Evolutionary conservation across 2,797 vertebrate species (phyloP).

Genomic region (Melanotaenia trifasciata): DNA sequence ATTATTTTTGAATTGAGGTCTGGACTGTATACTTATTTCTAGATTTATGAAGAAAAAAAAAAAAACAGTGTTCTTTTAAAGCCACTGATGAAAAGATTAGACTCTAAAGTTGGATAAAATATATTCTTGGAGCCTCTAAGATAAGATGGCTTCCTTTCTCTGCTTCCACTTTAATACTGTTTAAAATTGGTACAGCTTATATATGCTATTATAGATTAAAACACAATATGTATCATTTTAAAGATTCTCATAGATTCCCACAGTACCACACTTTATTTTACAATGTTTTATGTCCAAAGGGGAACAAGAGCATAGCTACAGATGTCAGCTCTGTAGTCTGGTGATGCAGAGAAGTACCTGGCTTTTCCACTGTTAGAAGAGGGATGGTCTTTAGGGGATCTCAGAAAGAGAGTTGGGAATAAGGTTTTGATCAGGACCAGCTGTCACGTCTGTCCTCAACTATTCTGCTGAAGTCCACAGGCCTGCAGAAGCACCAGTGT

Average conservation of each 20-base stretch:
- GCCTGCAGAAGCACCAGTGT: conserved; percentile 52
- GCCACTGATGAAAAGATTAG: conserved; percentile 44
- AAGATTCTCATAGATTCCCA: conserved; percentile 59
- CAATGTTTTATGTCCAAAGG: conserved; percentile 68
- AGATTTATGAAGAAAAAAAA: conserved; percentile 32
- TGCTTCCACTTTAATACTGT: conserved; percentile 45
- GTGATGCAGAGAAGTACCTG: conserved; percentile 67
- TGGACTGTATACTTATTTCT: conserved; percentile 47
- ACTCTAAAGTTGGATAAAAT: conserved; percentile 44
- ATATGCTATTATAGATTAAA: conserved; percentile 57
- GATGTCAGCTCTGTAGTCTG: conserved; percentile 71
- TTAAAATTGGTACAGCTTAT: conserved; percentile 65
- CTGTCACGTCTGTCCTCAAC: conserved; percentile 79
- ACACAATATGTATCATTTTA: conserved; percentile 57
- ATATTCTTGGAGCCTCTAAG: conserved; percentile 52
- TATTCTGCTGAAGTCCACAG: conserved; percentile 63
- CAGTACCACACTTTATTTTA: conserved; percentile 53
- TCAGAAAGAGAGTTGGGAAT: conserved; percentile 70
- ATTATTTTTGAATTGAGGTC: conserved; percentile 52
- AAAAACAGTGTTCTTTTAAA: conserved; percentile 44
- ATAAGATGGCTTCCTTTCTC: conserved; percentile 51
- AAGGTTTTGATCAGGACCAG: conserved; percentile 83
- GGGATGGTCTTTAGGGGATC: conserved; percentile 74
- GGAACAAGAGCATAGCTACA: conserved; percentile 68
- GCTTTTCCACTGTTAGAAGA: conserved; percentile 71